A percentile compares a stretch with the other conserved stretches of the same genome.
Conservation (phyloP, 2,797 vertebrate species). For the Bovichtus variegatus region DNA sequence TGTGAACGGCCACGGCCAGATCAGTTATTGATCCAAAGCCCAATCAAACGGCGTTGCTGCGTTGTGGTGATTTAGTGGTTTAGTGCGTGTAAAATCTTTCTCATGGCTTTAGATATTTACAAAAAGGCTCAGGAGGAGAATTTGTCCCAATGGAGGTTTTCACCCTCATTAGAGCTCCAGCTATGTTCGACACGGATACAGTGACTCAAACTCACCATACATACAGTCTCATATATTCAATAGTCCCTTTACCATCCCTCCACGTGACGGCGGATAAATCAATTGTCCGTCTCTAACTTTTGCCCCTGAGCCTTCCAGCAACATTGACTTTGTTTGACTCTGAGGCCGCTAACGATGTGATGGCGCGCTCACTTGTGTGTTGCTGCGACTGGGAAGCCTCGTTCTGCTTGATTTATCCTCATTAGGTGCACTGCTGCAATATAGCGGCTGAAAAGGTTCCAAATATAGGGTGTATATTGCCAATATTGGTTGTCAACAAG, state of each 20-base stretch:
- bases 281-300: conserved; percentile 8
- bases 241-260: background rate
- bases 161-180: conserved; percentile 18
- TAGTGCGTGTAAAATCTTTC: background rate
- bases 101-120: background rate
- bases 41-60: no score
- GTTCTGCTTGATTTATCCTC: conserved; percentile 41
- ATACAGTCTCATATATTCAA: background rate
- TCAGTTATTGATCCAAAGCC: background rate
- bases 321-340: conserved; percentile 23
- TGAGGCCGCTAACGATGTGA: conserved; percentile 41
- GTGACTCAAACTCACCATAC: background rate
- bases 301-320: conserved; percentile 28
- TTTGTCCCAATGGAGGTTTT: background rate
- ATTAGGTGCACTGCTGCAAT: conserved; percentile 39
- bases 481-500: conserved; percentile 23
- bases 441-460: conserved; percentile 11
- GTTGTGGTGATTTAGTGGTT: background rate
- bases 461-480: background rate
- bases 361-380: conserved; percentile 24
- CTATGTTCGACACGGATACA: background rate
- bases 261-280: conserved; percentile 21
- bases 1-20: no score
- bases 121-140: background rate
- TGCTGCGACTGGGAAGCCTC: conserved; percentile 22